Evolutionary conservation across 2,888 invertebrate genomes (phyloP).

Genomic region (Sarcophaga rosellei): DNA sequence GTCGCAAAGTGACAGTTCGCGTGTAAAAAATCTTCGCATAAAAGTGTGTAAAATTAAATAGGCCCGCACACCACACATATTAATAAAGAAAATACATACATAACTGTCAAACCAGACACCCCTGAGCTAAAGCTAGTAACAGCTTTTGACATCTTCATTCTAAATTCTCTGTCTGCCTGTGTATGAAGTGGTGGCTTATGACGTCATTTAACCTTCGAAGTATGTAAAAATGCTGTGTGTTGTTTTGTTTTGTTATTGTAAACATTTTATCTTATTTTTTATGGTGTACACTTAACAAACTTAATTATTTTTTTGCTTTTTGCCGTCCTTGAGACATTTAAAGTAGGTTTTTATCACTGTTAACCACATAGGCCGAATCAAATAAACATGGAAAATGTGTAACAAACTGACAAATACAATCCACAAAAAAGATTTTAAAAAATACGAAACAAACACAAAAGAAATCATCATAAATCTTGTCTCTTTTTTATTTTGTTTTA

Average conservation of each 20-base stretch:
- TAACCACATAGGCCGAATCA: neutral
- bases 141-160: conserved; percentile 37
- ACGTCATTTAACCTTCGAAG: conserved; percentile 5
- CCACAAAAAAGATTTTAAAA: conserved; percentile 9
- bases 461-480: conserved; percentile 17
- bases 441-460: neutral
- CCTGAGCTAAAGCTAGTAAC: neutral
- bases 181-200: neutral
- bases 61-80: no score
- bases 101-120: neutral
- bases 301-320: conserved; percentile 28
- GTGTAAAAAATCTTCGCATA: no score
- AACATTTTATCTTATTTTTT: neutral
- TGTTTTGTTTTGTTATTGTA: no score
- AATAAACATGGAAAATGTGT: conserved; percentile 37
- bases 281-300: neutral
- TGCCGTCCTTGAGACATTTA: neutral
- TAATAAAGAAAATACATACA: no score
- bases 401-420: conserved; percentile 19
- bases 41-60: no score
- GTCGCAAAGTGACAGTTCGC: no score
- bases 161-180: no score
- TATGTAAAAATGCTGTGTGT: no score
- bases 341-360: conserved; percentile 7
- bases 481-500: neutral